Percentiles rank a stretch among this genome's conserved stretches.
phyloP scores from a whole-genome alignment of 1,140 invertebrate genomes.

The Eufriesea mexicana region DNA sequence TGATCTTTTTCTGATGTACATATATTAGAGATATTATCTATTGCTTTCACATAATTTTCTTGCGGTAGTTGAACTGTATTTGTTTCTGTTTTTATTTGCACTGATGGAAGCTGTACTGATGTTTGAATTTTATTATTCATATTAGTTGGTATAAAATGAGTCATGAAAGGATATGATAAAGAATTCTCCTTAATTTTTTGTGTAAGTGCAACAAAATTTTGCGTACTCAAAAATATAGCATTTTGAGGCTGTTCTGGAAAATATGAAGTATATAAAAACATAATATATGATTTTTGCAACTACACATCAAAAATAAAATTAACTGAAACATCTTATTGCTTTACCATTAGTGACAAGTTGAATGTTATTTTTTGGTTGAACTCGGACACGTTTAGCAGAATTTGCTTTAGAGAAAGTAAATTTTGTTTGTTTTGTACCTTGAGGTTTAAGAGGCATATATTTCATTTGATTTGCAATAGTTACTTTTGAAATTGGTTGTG shows the following conservation, averaged over 20 bases:
- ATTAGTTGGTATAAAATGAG: conserved; percentile 65
- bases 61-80: conserved; percentile 50
- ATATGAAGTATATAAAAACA: conserved; percentile 3
- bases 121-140: conserved; percentile 57
- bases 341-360: conserved; percentile 47
- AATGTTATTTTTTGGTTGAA: conserved; percentile 62
- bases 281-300: not conserved
- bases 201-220: conserved; percentile 81
- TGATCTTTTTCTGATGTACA: conserved; percentile 44
- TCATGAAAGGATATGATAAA: conserved; percentile 67
- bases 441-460: conserved; percentile 59
- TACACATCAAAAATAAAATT: conserved; percentile 9
- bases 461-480: conserved; percentile 61
- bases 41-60: conserved; percentile 63
- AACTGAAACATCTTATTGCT: not conserved
- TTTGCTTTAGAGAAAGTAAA: conserved; percentile 64
- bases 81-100: conserved; percentile 45
- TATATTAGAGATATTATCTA: conserved; percentile 61
- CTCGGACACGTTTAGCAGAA: conserved; percentile 67
- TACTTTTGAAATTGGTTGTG: conserved; percentile 55
- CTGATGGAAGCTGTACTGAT: conserved; percentile 57
- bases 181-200: conserved; percentile 76
- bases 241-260: conserved; percentile 76
- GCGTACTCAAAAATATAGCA: conserved; percentile 81
- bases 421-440: conserved; percentile 53